Evolutionary conservation across 2,888 invertebrate genomes (phyloP).

Genomic region (Dicyrtomina minuta): DNA sequence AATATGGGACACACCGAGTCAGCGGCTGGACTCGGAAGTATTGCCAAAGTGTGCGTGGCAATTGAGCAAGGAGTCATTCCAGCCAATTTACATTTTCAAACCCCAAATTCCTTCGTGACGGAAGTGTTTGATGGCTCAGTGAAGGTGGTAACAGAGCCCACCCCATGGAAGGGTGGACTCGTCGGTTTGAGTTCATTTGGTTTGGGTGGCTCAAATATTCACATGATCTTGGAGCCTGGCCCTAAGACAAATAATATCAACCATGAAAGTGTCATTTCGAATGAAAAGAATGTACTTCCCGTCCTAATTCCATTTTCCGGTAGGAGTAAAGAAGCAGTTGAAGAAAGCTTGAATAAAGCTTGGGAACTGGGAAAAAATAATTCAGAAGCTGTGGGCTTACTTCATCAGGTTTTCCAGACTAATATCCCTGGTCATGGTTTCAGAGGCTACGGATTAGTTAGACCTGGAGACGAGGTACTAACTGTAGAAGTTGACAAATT

Average conservation of each 20-base stretch:
- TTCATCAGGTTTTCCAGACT: slow-evolving; percentile 31
- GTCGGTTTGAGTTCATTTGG: slow-evolving; percentile 28
- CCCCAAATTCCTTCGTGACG: slow-evolving; percentile 52
- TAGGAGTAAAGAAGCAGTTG: slow-evolving; percentile 24
- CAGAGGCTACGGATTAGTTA: slow-evolving; percentile 17
- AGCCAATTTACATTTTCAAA: slow-evolving; percentile 60
- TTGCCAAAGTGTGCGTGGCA: slow-evolving; percentile 60
- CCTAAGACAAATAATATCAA: no score
- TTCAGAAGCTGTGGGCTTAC: slow-evolving; percentile 23
- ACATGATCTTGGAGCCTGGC: slow-evolving; percentile 10
- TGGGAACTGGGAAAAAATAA: not conserved
- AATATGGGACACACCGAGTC: slow-evolving; percentile 64
- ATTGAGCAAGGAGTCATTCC: slow-evolving; percentile 60
- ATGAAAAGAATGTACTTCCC: not conserved
- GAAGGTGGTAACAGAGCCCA: slow-evolving; percentile 19
- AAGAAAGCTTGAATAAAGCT: slow-evolving; percentile 17
- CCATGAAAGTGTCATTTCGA: no score
- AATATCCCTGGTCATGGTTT: slow-evolving; percentile 28
- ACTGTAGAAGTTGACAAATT: slow-evolving; percentile 11
- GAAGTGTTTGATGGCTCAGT: not conserved
- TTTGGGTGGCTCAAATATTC: slow-evolving; percentile 21
- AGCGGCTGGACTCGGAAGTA: slow-evolving; percentile 55
- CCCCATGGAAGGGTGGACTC: slow-evolving; percentile 18
- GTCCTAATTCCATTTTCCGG: slow-evolving; percentile 38
- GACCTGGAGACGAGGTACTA: not conserved